Conservation (phyloP, 2,888 invertebrate species). For the Parnassius glacialis region DNA sequence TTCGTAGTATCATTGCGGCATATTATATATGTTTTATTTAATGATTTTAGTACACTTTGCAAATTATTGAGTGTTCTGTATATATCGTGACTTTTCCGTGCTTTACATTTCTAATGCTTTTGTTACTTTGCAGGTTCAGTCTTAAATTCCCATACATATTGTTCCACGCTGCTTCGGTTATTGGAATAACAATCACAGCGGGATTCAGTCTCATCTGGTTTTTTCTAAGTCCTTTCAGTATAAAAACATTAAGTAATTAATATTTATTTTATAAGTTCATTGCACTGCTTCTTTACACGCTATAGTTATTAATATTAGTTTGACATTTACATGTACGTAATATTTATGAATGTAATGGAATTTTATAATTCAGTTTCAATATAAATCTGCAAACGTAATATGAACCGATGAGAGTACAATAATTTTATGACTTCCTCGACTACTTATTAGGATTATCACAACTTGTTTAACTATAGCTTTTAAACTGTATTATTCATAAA, state of each 20-base stretch:
- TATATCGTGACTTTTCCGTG: too few species aligned
- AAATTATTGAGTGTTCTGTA: not conserved
- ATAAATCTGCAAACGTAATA: not conserved
- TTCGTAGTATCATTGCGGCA: too few species aligned
- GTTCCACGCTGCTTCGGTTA: slow-evolving; percentile 7
- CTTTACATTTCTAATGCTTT: too few species aligned
- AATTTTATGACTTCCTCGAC: not conserved
- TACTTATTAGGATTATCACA: too few species aligned
- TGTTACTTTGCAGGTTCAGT: slow-evolving; percentile 11
- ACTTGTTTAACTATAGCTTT: not conserved
- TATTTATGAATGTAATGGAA: not conserved
- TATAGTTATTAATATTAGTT: not conserved
- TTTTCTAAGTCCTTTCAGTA: slow-evolving; percentile 29
- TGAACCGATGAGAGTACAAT: not conserved
- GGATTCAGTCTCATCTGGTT: slow-evolving; percentile 33
- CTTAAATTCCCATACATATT: slow-evolving; percentile 6
- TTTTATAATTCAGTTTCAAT: not conserved
- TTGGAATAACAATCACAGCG: slow-evolving; percentile 31
- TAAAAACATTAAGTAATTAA: slow-evolving; percentile 40
- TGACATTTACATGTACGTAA: not conserved
- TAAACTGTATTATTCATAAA: not conserved
- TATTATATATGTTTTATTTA: too few species aligned
- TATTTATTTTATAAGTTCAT: not conserved
- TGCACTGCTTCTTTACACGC: not conserved
- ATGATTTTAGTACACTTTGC: too few species aligned